A percentile compares a stretch with the other conserved stretches of the same genome.
phyloP scores from a whole-genome alignment of 1,140 invertebrate species.

The Hyposmocoma kahamanoa region DNA sequence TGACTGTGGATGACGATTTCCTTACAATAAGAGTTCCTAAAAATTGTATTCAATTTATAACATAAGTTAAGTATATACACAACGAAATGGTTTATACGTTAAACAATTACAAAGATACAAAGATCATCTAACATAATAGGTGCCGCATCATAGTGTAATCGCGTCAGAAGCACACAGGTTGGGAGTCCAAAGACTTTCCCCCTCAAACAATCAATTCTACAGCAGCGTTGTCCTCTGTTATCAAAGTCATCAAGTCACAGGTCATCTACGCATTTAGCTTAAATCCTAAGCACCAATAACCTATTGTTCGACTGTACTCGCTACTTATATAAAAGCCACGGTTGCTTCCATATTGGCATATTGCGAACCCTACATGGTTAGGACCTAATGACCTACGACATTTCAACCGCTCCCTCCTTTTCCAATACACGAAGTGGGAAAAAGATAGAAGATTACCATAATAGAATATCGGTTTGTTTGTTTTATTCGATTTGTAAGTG shows the following conservation, averaged over 20 bases:
- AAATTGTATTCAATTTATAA: too few species aligned
- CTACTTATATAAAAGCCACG: constrained; percentile 47
- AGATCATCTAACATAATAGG: too few species aligned
- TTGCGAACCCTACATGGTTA: constrained; percentile 58
- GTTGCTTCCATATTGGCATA: constrained; percentile 67
- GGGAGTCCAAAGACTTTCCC: background rate
- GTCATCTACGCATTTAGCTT: constrained; percentile 54
- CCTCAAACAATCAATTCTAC: constrained; percentile 46
- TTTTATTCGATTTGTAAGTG: constrained; percentile 68
- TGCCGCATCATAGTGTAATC: too few species aligned
- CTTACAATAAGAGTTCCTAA: too few species aligned
- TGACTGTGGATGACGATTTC: too few species aligned
- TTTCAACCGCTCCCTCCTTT: constrained; percentile 52
- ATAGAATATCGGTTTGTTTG: constrained; percentile 58
- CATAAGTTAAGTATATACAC: too few species aligned
- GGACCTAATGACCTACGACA: constrained; percentile 71
- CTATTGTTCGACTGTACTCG: constrained; percentile 45
- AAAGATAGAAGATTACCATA: constrained; percentile 43
- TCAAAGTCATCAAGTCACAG: constrained; percentile 47
- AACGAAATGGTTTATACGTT: too few species aligned
- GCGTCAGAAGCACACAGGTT: background rate
- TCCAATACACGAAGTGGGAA: constrained; percentile 30
- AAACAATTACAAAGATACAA: too few species aligned
- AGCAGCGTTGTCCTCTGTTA: constrained; percentile 36
- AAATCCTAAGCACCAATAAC: constrained; percentile 38